phyloP scores from a whole-genome alignment of 2,113 vertebrate species.

The Varanus salvator region DNA sequence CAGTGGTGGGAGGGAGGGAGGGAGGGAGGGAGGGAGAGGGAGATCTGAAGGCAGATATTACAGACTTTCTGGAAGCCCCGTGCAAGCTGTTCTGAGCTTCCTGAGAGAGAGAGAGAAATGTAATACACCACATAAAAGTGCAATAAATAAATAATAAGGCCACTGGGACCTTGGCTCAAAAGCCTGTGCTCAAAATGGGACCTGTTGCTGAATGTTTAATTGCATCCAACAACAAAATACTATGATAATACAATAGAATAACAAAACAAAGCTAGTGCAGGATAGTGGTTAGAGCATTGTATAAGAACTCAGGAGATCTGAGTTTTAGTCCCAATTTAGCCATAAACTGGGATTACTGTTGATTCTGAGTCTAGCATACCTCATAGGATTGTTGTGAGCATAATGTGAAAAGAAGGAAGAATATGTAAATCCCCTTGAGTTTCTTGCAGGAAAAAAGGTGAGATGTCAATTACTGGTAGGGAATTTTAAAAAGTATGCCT shows the following conservation, averaged over 20 bases:
- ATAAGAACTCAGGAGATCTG: too few relatives aligned
- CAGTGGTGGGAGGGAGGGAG: too few relatives aligned
- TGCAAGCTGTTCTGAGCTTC: neutral
- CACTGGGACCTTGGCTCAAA: neutral
- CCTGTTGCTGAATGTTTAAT: neutral
- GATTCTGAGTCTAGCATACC: too few relatives aligned
- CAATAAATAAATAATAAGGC: slow-evolving; percentile 14
- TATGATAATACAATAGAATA: too few relatives aligned
- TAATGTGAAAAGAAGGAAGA: too few relatives aligned
- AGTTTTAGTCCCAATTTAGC: too few relatives aligned
- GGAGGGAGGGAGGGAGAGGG: neutral
- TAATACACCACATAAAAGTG: neutral
- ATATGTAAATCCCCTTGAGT: too few relatives aligned
- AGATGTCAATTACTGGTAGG: too few relatives aligned
- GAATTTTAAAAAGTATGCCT: neutral
- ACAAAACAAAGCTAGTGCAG: neutral
- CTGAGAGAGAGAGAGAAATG: neutral
- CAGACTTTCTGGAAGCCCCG: neutral
- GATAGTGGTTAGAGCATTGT: too few relatives aligned
- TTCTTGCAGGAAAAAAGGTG: too few relatives aligned
- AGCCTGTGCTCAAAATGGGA: neutral
- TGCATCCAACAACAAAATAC: neutral
- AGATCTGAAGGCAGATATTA: neutral
- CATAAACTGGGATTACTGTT: too few relatives aligned
- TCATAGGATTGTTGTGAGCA: too few relatives aligned